Evolutionary conservation across 2,113 vertebrate species (phyloP).

Genomic region (Gila orcuttii): DNA sequence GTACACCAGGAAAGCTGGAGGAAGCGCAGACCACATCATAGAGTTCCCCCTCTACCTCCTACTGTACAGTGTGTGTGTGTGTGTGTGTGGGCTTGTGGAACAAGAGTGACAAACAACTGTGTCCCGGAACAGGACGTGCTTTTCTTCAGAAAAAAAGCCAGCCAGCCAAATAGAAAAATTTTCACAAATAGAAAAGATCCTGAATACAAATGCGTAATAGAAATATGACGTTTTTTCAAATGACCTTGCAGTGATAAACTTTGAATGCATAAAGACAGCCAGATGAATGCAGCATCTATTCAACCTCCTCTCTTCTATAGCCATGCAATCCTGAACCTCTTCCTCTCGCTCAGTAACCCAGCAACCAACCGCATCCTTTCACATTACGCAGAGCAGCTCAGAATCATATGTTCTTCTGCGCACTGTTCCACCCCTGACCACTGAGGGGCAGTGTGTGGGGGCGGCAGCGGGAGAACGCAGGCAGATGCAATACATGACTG

Average conservation of each 20-base stretch:
- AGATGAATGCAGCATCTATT: constrained; percentile 15
- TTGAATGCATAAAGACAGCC: constrained; percentile 22
- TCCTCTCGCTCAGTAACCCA: constrained; percentile 17
- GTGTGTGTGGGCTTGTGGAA: constrained; percentile 50
- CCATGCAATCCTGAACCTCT: background rate
- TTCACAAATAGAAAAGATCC: constrained; percentile 4
- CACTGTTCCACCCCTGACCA: background rate
- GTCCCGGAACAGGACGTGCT: background rate
- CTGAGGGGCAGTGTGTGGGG: constrained; percentile 25
- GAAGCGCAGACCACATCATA: constrained; percentile 30
- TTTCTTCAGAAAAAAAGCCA: background rate
- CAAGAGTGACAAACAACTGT: background rate
- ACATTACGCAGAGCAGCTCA: background rate
- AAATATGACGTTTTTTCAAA: constrained; percentile 33
- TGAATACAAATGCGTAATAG: background rate
- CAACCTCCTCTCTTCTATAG: constrained; percentile 22
- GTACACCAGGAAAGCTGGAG: constrained; percentile 57
- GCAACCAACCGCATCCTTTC: constrained; percentile 22
- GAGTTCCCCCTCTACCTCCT: constrained; percentile 59
- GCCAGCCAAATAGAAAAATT: background rate
- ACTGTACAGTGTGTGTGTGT: constrained; percentile 9
- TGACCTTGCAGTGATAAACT: constrained; percentile 32
- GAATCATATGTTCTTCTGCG: background rate
- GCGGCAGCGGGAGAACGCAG: background rate
- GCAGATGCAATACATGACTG: background rate